A percentile compares a stretch with the other conserved stretches of the same genome.
These are phyloP conservation scores for Parapsyche elsis DNA, from an alignment of 1,140 invertebrate species.

Conservation along the genomic window DNA sequence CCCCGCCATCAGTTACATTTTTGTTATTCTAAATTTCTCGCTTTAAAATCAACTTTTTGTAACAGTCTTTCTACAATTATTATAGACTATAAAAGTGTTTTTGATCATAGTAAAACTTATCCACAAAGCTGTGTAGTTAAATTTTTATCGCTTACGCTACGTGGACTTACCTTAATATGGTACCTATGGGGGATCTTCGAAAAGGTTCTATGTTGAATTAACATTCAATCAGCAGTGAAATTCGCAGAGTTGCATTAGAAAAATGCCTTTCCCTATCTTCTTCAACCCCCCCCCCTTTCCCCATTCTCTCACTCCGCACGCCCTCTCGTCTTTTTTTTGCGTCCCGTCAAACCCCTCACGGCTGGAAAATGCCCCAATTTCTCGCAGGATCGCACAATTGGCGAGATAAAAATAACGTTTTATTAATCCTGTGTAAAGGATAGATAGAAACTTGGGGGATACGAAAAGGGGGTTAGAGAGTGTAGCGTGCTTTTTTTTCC, in stretches of 20 bases:
- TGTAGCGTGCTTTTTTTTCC: background rate
- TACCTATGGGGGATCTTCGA: too few relatives aligned
- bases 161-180: too few relatives aligned
- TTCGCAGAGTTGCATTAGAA: conserved; percentile 36
- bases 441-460: conserved; percentile 31
- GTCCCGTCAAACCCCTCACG: background rate
- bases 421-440: conserved; percentile 54
- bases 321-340: too few relatives aligned
- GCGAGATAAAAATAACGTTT: conserved; percentile 56
- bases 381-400: conserved; percentile 51
- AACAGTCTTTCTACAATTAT: too few relatives aligned
- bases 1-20: too few relatives aligned
- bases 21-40: too few relatives aligned
- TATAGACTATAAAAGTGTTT: too few relatives aligned
- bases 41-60: too few relatives aligned
- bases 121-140: too few relatives aligned
- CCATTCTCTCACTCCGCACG: too few relatives aligned
- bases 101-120: too few relatives aligned
- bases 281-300: background rate
- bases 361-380: conserved; percentile 40
- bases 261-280: conserved; percentile 6
- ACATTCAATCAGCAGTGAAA: conserved; percentile 40
- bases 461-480: conserved; percentile 14
- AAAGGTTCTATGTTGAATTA: conserved; percentile 31
- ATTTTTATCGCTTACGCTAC: too few relatives aligned